These are phyloP conservation scores for Macaria liturata DNA, from an alignment of 2,888 invertebrate genomes.

Conservation along the genomic window DNA sequence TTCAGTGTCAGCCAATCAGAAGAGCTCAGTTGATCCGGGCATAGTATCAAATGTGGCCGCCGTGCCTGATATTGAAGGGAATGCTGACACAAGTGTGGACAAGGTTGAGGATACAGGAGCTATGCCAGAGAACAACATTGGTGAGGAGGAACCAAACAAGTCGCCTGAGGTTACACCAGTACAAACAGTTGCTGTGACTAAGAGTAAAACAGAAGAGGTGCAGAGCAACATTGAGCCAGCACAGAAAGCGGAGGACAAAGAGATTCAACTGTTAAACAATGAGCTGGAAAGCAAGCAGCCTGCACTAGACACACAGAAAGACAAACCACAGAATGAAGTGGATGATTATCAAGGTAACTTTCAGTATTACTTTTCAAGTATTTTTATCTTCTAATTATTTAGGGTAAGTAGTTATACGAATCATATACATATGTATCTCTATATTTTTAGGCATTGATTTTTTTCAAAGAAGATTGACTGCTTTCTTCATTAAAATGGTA, in stretches of 20 bases:
- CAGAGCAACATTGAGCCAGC: constrained; percentile 20
- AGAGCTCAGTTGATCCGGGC: constrained; percentile 11
- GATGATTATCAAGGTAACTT: constrained; percentile 43
- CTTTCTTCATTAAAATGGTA: too few species aligned
- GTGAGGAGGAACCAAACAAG: constrained; percentile 17
- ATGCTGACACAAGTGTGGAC: constrained; percentile 9
- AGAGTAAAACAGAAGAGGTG: constrained; percentile 13
- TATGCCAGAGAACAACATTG: constrained; percentile 9
- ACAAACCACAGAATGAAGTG: constrained; percentile 29
- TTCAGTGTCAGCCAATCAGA: constrained; percentile 16
- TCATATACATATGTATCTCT: too few species aligned
- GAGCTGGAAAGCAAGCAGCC: constrained; percentile 37
- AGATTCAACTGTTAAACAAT: constrained; percentile 18
- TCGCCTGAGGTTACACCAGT: constrained; percentile 12
- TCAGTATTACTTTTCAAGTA: too few species aligned
- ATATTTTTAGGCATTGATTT: too few species aligned
- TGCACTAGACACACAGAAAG: constrained; percentile 39
- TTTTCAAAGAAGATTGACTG: too few species aligned
- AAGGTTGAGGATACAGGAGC: constrained; percentile 20
- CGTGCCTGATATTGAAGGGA: constrained; percentile 10
- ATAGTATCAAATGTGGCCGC: constrained; percentile 14
- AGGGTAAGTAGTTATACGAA: too few species aligned
- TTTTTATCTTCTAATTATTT: too few species aligned
- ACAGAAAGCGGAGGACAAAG: constrained; percentile 20
- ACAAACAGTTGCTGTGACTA: constrained; percentile 1